A percentile compares a stretch with the other conserved stretches of the same genome.
Conservation (phyloP, 2,113 vertebrate genomes). For the Phalacrocorax brasilianus region DNA sequence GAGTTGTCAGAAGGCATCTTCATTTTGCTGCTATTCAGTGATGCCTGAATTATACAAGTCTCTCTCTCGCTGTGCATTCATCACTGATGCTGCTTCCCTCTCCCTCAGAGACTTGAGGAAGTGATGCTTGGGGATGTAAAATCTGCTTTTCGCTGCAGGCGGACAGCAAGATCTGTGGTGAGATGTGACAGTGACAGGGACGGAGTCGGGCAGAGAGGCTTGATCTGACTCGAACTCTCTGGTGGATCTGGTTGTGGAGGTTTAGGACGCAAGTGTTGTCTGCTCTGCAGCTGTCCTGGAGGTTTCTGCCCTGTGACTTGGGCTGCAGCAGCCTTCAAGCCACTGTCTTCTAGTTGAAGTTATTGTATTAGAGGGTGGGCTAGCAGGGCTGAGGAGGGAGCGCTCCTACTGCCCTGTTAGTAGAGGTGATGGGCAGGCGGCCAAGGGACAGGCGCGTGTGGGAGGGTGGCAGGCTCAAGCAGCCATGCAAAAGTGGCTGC, state of each 20-base stretch:
- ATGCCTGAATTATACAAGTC: constrained; percentile 44
- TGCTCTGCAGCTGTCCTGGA: background rate
- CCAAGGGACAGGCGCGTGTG: background rate
- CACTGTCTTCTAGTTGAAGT: background rate
- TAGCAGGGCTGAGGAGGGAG: background rate
- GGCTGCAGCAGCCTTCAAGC: background rate
- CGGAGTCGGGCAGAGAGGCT: background rate
- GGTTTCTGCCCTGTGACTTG: background rate
- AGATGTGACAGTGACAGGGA: constrained; percentile 35
- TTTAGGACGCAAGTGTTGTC: background rate
- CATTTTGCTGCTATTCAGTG: constrained; percentile 41
- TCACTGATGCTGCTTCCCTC: background rate
- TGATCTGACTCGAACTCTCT: background rate
- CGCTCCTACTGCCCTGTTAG: background rate
- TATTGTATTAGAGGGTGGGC: background rate
- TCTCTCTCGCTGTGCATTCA: constrained; percentile 4
- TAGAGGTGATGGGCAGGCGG: background rate
- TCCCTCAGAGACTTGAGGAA: constrained; percentile 17
- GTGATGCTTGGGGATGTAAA: constrained; percentile 17
- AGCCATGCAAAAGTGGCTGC: background rate
- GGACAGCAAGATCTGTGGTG: background rate
- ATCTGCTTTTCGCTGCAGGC: constrained; percentile 40
- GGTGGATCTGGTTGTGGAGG: background rate
- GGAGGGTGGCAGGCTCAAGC: background rate
- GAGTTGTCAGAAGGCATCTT: constrained; percentile 56